Evolutionary conservation across 2,888 invertebrate genomes (phyloP).

Genomic region (Cryptus armator): DNA sequence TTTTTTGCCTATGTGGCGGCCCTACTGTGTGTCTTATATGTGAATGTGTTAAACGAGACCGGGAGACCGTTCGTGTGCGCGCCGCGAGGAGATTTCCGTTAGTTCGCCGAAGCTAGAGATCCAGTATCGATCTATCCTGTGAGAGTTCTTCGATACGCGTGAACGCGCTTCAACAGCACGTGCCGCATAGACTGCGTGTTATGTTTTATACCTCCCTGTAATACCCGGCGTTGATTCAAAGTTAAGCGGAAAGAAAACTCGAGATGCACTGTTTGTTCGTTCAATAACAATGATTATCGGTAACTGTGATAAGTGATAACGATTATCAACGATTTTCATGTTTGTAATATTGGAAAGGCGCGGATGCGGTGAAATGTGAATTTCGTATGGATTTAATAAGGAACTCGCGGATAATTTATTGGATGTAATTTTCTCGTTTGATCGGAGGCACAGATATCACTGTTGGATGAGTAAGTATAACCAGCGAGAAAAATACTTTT

Average conservation of each 20-base stretch:
- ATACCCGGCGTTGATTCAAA: not conserved
- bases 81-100: constrained; percentile 30
- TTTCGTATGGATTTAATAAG: not conserved
- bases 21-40: not conserved
- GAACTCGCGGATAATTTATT: not conserved
- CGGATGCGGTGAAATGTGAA: constrained; percentile 1
- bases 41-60: constrained; percentile 33
- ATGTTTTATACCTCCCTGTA: constrained; percentile 2
- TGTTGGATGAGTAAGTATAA: constrained; percentile 55
- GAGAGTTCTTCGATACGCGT: constrained; percentile 37
- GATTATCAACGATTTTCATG: not conserved
- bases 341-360: not conserved
- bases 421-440: not conserved
- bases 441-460: not conserved
- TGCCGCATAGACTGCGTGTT: constrained; percentile 25
- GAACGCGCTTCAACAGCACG: constrained; percentile 51
- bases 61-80: constrained; percentile 30
- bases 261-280: not conserved
- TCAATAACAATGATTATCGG: constrained; percentile 4
- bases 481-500: not conserved
- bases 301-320: not conserved
- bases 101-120: constrained; percentile 45
- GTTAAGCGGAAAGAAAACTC: not conserved
- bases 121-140: constrained; percentile 52
- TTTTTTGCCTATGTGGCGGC: not conserved